These are phyloP conservation scores for Eupeodes latifasciatus DNA, from an alignment of 2,888 invertebrate genomes.

Conservation along the genomic window DNA sequence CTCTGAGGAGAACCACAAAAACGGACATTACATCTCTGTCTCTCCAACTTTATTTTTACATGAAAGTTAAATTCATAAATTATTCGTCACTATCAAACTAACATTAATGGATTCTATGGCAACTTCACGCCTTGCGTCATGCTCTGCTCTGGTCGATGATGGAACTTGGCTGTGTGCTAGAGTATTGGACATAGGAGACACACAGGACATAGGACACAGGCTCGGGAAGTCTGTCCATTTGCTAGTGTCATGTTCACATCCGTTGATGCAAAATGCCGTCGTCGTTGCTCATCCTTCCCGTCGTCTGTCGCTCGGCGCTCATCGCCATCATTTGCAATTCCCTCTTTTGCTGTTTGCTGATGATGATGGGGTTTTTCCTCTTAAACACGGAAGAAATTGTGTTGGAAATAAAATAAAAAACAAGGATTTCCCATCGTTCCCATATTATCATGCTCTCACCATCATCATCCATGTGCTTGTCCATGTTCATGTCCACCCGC, in stretches of 20 bases:
- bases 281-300: neutral
- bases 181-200: neutral
- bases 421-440: neutral
- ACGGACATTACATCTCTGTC: slow-evolving; percentile 62
- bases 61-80: slow-evolving; percentile 72
- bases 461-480: no score
- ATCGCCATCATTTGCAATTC: slow-evolving; percentile 23
- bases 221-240: slow-evolving; percentile 71
- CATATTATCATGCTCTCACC: neutral
- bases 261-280: slow-evolving; percentile 48
- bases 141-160: neutral
- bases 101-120: slow-evolving; percentile 64
- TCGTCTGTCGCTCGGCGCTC: no score
- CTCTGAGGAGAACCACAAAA: slow-evolving; percentile 67
- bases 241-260: slow-evolving; percentile 70
- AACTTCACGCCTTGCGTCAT: slow-evolving; percentile 21
- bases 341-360: neutral
- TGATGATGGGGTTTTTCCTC: neutral
- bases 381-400: slow-evolving; percentile 35
- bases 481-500: neutral
- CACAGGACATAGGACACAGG: slow-evolving; percentile 23
- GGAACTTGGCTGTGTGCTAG: neutral
- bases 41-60: neutral
- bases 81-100: slow-evolving; percentile 72
- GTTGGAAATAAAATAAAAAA: slow-evolving; percentile 31